Evolutionary conservation across 2,113 vertebrate genomes (phyloP), one percentile per base, ranked within the genome.

Genomic region (Periophthalmus modestus): DNA sequence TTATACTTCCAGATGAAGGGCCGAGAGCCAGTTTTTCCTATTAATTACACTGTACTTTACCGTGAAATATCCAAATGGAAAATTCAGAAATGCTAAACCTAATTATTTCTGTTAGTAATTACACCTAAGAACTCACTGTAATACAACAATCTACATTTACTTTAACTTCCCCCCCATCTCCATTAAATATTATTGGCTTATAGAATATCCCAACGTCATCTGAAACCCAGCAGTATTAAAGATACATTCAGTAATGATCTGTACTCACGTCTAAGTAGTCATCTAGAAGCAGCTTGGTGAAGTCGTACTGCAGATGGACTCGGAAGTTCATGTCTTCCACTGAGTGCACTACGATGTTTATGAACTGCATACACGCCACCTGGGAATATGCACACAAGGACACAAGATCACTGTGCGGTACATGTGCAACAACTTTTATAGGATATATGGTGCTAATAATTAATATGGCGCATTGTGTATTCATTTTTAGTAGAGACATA

Each of bases 331-430:
- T 98, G 87, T 99, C 97, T 85, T 99, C 97, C 78, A 99, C 97
- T 0, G 97, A 99, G 89, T 99, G 97, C 74, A 99, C 97, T 46
- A 98, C 97, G 0, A 99, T 99, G 90, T 99, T 99, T 91, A 99
- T 99, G 90, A 99, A 99, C 92, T 99, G 97, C 97, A 99, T 99
- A 69, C 97, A 98, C 19, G 97, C 97, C 72, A 98, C 97, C 97
- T 99, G 39, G 61, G n/a, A 18, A 77, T 6, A 23, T 3, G 66
- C n/a, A 73, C 13, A 75, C 11, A 19, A 10, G 55, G 48, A 69
- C n/a, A 12, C 2, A 36, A 36, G 5, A 19, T 33, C 21, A 46
- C 34, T 21, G 1, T 43, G 62, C 65, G 7, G 21, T 1, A 14
- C 50, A 62, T 9, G 21, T 0, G 10, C 50, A 62, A 61, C 24